Evolutionary conservation across 2,113 vertebrate species (phyloP).

Genomic region (Emydocephalus ijimae): DNA sequence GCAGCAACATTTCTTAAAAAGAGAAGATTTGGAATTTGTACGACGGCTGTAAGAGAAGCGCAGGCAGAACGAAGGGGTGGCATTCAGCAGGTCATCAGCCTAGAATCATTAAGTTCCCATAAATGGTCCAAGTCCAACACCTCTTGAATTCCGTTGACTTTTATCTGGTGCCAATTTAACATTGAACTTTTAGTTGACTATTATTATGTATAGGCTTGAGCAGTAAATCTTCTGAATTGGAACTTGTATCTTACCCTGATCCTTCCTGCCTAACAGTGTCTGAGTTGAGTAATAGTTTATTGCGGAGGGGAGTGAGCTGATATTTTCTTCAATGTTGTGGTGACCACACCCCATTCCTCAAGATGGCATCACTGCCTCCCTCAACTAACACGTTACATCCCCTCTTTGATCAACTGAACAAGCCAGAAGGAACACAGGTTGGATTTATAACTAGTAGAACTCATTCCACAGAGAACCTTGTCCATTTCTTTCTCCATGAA

Average conservation of each 20-base stretch:
- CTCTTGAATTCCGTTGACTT: too few relatives aligned
- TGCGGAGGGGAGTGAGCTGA: background rate
- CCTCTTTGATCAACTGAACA: background rate
- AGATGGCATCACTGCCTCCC: background rate
- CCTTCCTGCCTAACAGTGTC: background rate
- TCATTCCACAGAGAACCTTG: background rate
- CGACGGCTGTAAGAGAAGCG: background rate
- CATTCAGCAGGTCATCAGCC: too few relatives aligned
- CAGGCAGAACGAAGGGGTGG: too few relatives aligned
- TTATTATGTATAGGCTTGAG: too few relatives aligned
- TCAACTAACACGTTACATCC: background rate
- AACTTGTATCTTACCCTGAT: too few relatives aligned
- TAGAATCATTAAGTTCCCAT: too few relatives aligned
- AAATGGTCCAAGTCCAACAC: too few relatives aligned
- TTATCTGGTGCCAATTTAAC: too few relatives aligned
- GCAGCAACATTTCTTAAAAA: background rate
- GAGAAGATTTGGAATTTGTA: background rate
- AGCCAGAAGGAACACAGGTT: background rate
- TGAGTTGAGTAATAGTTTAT: background rate
- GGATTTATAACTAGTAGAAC: background rate
- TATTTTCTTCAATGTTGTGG: background rate
- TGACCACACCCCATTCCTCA: background rate
- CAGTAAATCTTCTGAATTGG: too few relatives aligned
- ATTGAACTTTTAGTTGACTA: too few relatives aligned
- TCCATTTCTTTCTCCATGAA: background rate